A percentile compares a stretch with the other conserved stretches of the same genome.
Evolutionary conservation across 2,113 vertebrate species (phyloP).

Genomic region (Pterocles burchelli): DNA sequence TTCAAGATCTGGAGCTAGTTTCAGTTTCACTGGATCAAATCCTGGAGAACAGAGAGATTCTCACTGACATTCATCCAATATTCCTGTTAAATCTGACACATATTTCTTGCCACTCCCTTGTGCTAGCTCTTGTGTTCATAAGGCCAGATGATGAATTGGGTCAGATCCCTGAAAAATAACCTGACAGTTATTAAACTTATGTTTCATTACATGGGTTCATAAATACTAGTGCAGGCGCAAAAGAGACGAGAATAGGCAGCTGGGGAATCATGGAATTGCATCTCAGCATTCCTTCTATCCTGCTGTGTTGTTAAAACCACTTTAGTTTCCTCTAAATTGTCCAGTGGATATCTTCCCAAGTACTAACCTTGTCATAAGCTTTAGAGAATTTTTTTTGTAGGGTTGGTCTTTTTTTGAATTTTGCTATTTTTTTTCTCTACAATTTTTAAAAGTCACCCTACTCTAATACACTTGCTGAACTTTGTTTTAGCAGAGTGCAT

Average conservation of each 20-base stretch:
- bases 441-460: not conserved
- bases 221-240: not conserved
- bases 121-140: not conserved
- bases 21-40: not conserved
- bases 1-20: not conserved
- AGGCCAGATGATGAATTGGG: not conserved
- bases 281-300: not conserved
- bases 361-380: not conserved
- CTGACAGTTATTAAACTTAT: not conserved
- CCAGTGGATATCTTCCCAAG: not conserved
- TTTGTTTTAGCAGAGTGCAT: not conserved
- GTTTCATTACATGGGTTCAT: not conserved
- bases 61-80: not conserved
- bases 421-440: not conserved
- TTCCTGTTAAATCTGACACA: not conserved
- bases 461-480: not conserved
- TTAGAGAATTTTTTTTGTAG: not conserved
- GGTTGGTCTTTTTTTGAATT: not conserved
- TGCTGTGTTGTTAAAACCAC: not conserved
- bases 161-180: not conserved
- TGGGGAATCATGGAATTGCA: not conserved
- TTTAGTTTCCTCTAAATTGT: not conserved
- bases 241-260: not conserved
- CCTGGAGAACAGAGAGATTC: not conserved
- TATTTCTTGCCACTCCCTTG: not conserved